Conservation (phyloP, 2,797 vertebrate genomes). For the Botia almorhae region DNA sequence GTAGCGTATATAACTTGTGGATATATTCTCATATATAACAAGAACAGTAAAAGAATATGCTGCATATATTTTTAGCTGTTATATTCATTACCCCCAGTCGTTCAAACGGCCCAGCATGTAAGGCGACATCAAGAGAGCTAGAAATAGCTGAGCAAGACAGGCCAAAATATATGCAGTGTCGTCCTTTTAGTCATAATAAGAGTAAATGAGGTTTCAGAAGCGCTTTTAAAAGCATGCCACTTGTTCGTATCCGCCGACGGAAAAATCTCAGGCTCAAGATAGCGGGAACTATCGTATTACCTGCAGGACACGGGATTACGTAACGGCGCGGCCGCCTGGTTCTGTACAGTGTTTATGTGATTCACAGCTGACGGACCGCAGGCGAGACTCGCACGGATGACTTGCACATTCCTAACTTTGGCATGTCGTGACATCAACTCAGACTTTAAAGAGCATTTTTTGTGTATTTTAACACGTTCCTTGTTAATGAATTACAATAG, state of each 20-base stretch:
- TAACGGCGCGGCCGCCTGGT: background rate
- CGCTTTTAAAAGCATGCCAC: background rate
- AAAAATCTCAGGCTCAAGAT: slow-evolving; percentile 55
- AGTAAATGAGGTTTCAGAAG: slow-evolving; percentile 1
- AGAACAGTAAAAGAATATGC: background rate
- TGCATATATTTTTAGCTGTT: background rate
- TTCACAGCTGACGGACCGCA: slow-evolving; percentile 47
- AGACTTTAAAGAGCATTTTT: background rate
- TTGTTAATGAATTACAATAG: no score
- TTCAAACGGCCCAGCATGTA: background rate
- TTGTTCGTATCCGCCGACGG: slow-evolving; percentile 23
- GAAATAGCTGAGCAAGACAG: background rate
- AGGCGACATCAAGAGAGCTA: background rate
- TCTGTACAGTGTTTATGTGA: slow-evolving; percentile 62
- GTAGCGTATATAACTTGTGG: no score
- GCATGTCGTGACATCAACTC: slow-evolving; percentile 6
- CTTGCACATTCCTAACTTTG: slow-evolving; percentile 60
- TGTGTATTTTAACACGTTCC: no score
- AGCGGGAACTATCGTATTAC: slow-evolving; percentile 58
- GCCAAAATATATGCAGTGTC: background rate
- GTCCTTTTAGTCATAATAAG: background rate
- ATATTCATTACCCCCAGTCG: background rate
- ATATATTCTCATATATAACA: no score
- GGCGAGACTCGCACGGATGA: slow-evolving; percentile 37
- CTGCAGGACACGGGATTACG: slow-evolving; percentile 11